Evolutionary conservation across 2,113 vertebrate genomes (phyloP).

Genomic region (Formicarius rufipectus): DNA sequence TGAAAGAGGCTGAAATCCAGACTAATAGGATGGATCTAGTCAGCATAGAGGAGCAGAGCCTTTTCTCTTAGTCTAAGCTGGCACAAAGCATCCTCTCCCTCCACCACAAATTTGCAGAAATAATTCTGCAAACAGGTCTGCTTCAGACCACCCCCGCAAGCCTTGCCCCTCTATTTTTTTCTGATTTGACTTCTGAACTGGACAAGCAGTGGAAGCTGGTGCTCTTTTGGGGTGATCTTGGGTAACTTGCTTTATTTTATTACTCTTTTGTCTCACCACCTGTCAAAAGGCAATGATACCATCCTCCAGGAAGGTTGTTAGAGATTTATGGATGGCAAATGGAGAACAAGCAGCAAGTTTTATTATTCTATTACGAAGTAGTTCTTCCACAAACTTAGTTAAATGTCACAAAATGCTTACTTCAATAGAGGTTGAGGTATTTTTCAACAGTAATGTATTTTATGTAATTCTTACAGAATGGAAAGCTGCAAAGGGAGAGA

Average conservation of each 20-base stretch:
- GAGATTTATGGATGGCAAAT: slow-evolving; percentile 25
- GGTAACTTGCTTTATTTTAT: background rate
- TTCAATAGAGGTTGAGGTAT: background rate
- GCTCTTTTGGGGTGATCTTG: background rate
- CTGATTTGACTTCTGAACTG: background rate
- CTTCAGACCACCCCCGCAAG: background rate
- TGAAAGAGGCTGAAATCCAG: background rate
- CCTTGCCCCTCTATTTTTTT: background rate
- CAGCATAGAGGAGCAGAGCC: background rate
- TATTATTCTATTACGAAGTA: slow-evolving; percentile 16
- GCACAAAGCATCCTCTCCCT: background rate
- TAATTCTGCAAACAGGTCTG: background rate
- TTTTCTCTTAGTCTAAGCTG: background rate
- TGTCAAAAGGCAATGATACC: background rate
- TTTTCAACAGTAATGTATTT: background rate
- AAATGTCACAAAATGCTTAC: background rate
- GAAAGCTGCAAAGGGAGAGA: background rate
- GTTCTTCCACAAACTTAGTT: slow-evolving; percentile 1
- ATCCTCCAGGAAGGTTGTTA: background rate
- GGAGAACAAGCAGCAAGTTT: background rate
- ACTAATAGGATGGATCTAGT: background rate
- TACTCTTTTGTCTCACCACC: background rate
- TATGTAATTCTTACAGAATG: background rate
- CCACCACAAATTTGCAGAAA: background rate
- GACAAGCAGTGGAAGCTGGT: background rate